Base-by-base conservation (phyloP, 2,113 vertebrate genomes). In the Hyperopisus bebe region DNA sequence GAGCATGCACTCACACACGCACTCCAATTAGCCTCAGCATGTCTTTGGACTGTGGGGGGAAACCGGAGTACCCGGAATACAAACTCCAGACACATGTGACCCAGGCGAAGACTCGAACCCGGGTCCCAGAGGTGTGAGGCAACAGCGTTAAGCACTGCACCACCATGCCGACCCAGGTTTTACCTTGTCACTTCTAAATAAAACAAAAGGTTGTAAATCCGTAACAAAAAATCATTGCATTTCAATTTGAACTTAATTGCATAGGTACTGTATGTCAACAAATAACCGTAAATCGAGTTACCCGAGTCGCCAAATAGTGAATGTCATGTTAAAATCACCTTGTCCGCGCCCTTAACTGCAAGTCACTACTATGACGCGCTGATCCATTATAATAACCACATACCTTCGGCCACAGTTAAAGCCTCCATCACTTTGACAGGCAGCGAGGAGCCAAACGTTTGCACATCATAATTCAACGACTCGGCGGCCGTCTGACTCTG, bases 361-460 rank as follows among this genome's bases (percentile, higher is more conserved):
- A 53, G 21, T n/a, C 42, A 47, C 44, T 47, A 39, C 21, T 44
- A 82, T 6, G 35, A 44, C 10, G 19, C 5, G 19, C 4, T 17
- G 15, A 82, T 46, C 66, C 44, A 74, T 31, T 47, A 35, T 10
- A 48, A 88, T 17, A 77, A 31, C 19, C 13, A 93, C 93, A 91
- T 94, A 99, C 98, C 96, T 19, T 97, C 95, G 74, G 97, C 95
- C 94, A 96, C 94, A 0, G 97, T 96, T 89, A 99, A 94, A 0
- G 97, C 98, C 94, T 99, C 98, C 97, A 99, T 98, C 90, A 99
- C 96, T 92, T 98, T 99, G 89, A 99, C 97, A 1, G 98, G 98
- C 15, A 99, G 96, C 88, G 97, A 97, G 0, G 97, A 98, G 48
- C 98, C 98, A 92, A 98, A 99, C 0, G 95, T 95, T 90, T 97